phyloP scores from a whole-genome alignment of 2,797 vertebrate species.

The Orestias chungarensis region DNA sequence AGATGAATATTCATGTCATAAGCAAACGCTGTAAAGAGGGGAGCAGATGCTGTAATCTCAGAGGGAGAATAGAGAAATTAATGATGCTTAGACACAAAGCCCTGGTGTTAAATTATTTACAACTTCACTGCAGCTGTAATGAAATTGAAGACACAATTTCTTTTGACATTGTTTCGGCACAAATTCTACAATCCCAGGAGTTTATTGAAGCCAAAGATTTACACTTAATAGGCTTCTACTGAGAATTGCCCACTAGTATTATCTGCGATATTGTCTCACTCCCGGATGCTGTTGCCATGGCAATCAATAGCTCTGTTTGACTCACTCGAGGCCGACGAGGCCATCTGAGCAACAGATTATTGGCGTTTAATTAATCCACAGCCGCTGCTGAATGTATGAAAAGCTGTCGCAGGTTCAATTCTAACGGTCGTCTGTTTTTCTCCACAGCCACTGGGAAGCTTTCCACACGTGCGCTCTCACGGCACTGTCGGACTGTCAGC shows the following conservation, averaged over 20 bases:
- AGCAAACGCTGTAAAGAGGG: constrained; percentile 43
- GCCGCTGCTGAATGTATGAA: constrained; percentile 30
- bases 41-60: constrained; percentile 60
- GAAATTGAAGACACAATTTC: constrained; percentile 61
- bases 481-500: constrained; percentile 76
- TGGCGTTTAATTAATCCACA: constrained; percentile 48
- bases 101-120: constrained; percentile 77
- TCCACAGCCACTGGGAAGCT: constrained; percentile 83
- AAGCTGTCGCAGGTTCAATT: constrained; percentile 21
- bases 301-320: constrained; percentile 64
- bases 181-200: constrained; percentile 28
- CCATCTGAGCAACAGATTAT: constrained; percentile 57
- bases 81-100: constrained; percentile 69
- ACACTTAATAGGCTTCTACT: constrained; percentile 43
- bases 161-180: constrained; percentile 62
- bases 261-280: constrained; percentile 63
- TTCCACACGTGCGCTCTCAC: constrained; percentile 80
- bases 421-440: constrained; percentile 51
- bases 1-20: constrained; percentile 19
- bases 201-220: constrained; percentile 54
- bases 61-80: constrained; percentile 64
- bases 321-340: constrained; percentile 35
- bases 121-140: constrained; percentile 75
- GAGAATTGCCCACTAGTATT: constrained; percentile 47
- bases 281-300: constrained; percentile 68